Evolutionary conservation across 2,888 invertebrate species (phyloP).

Genomic region (Lissonota sp.): DNA sequence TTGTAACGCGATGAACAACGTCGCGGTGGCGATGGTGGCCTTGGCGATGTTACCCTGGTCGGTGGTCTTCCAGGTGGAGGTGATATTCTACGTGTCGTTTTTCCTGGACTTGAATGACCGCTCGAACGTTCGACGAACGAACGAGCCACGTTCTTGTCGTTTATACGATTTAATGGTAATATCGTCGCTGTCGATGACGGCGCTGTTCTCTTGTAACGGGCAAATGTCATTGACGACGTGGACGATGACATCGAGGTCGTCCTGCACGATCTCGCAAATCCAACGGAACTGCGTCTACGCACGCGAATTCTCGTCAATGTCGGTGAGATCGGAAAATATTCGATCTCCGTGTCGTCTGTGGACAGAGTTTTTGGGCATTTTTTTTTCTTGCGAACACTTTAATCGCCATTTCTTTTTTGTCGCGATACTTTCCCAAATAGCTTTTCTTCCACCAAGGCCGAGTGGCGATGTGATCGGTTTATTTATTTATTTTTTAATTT

Average conservation of each 20-base stretch:
- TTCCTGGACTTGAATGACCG: conserved; percentile 32
- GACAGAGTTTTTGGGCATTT: conserved; percentile 79
- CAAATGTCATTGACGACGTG: conserved; percentile 85
- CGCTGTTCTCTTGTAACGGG: conserved; percentile 86
- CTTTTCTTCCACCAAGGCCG: conserved; percentile 76
- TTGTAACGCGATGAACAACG: conserved; percentile 91
- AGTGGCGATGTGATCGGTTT: conserved; percentile 64
- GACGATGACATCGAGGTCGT: conserved; percentile 76
- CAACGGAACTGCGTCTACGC: conserved; percentile 87
- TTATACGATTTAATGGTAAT: conserved; percentile 44
- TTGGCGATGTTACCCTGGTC: conserved; percentile 67
- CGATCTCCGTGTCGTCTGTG: conserved; percentile 91
- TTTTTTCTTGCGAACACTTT: conserved; percentile 62
- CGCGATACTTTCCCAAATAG: conserved; percentile 64
- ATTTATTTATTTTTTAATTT: conserved; percentile 49
- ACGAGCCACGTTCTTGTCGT: conserved; percentile 22
- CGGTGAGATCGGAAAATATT: conserved; percentile 93
- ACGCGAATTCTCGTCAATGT: conserved; percentile 92
- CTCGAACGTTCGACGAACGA: conserved; percentile 30
- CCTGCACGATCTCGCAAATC: conserved; percentile 79
- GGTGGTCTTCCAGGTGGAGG: conserved; percentile 62
- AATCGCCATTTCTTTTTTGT: conserved; percentile 29
- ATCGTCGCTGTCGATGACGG: conserved; percentile 84
- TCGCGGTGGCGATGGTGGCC: conserved; percentile 90
- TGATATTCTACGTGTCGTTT: conserved; percentile 54